These are phyloP conservation scores for Drosophila borealis DNA, from an alignment of 2,888 invertebrate genomes.

Conservation along the genomic window DNA sequence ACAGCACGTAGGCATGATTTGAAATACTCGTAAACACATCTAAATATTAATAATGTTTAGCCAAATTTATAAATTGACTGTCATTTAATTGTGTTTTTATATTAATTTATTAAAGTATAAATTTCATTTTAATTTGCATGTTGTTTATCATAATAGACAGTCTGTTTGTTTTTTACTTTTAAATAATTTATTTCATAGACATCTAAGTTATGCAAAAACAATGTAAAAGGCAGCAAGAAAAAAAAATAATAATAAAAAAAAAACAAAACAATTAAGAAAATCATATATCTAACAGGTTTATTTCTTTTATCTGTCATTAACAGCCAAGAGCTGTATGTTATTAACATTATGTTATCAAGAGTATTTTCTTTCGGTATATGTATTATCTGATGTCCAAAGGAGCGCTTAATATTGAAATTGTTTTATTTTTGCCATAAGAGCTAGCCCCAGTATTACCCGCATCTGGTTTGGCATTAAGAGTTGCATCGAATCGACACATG, in stretches of 20 bases:
- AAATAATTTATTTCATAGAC: constrained; percentile 67
- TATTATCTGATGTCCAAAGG: too few relatives aligned
- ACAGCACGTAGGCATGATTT: constrained; percentile 21
- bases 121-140: constrained; percentile 41
- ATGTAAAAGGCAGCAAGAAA: constrained; percentile 40
- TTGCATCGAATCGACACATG: constrained; percentile 67
- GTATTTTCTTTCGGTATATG: too few relatives aligned
- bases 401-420: too few relatives aligned
- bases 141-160: constrained; percentile 59
- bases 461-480: constrained; percentile 41
- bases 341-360: too few relatives aligned
- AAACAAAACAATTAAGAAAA: constrained; percentile 10
- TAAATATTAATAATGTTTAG: constrained; percentile 48
- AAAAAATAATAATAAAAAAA: constrained; percentile 31
- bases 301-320: too few relatives aligned
- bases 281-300: neutral
- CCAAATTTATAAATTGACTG: constrained; percentile 68
- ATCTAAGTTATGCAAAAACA: constrained; percentile 32
- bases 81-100: constrained; percentile 55
- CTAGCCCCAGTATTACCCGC: constrained; percentile 5
- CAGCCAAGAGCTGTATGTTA: too few relatives aligned
- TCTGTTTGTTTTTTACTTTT: constrained; percentile 78
- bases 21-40: constrained; percentile 20
- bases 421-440: too few relatives aligned
- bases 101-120: constrained; percentile 49